Evolutionary conservation across 2,797 vertebrate genomes (phyloP).

Genomic region (Periparus ater): DNA sequence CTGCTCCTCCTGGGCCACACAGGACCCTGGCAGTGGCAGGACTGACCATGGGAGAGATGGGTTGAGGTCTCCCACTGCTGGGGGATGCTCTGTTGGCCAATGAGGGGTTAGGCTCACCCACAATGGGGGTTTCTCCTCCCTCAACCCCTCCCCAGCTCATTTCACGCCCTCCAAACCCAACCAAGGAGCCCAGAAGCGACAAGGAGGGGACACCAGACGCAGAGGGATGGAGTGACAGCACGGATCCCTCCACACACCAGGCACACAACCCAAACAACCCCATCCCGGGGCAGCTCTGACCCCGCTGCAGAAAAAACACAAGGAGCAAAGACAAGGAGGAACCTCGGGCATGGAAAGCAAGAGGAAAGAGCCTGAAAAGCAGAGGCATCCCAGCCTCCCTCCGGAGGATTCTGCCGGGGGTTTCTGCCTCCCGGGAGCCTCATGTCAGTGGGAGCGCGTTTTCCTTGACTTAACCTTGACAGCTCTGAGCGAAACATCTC

Average conservation of each 20-base stretch:
- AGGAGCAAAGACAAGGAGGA: background rate
- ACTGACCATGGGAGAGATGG: background rate
- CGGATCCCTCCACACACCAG: accelerated
- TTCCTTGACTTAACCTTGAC: constrained; percentile 64
- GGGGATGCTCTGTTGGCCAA: background rate
- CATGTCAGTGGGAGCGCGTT: background rate
- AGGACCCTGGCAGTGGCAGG: background rate
- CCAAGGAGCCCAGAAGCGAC: background rate
- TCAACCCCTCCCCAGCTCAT: background rate
- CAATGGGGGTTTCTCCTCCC: accelerated
- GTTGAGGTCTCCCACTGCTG: accelerated
- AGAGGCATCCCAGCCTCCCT: background rate
- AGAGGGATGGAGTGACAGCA: accelerated
- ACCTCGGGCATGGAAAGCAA: background rate
- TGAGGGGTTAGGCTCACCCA: background rate
- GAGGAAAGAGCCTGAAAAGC: background rate
- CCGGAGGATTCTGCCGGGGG: background rate
- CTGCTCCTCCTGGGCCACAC: background rate
- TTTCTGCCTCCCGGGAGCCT: background rate
- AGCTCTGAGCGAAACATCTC: constrained; percentile 13
- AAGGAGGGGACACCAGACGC: accelerated
- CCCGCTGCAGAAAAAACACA: background rate
- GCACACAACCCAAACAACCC: accelerated
- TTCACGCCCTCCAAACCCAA: background rate
- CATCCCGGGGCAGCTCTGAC: background rate